phyloP scores from a whole-genome alignment of 2,797 vertebrate species.

The Enteromius afrohamiltoni region DNA sequence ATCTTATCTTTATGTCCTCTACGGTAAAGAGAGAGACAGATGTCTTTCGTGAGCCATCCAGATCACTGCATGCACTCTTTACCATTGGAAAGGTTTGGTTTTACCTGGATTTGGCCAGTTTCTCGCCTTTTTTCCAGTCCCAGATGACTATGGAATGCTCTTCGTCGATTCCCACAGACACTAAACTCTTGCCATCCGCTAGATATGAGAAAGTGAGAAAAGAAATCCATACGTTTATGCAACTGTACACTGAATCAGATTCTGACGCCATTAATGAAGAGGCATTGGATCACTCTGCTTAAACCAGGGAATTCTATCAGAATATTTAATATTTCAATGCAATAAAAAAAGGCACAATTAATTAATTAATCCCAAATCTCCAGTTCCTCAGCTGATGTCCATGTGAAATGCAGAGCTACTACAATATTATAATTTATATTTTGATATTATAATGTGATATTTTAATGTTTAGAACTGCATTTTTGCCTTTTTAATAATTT shows the following conservation, averaged over 20 bases:
- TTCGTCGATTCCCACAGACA: constrained; percentile 92
- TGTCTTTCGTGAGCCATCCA: neutral
- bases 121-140: constrained; percentile 98
- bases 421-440: neutral
- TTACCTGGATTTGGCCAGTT: constrained; percentile 90
- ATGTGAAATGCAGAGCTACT: neutral
- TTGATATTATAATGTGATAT: neutral
- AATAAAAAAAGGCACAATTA: neutral
- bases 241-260: neutral
- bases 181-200: constrained; percentile 94
- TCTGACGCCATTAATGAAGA: neutral
- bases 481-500: neutral
- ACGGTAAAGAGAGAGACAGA: neutral
- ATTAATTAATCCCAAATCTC: neutral
- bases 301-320: neutral
- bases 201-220: constrained; percentile 44
- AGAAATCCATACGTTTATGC: neutral
- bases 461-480: neutral
- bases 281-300: neutral
- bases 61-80: neutral
- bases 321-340: neutral
- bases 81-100: neutral
- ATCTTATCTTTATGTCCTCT: constrained; percentile 93
- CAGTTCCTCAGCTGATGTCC: neutral
- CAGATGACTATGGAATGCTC: constrained; percentile 92